Percentiles rank a stretch among this genome's conserved stretches.
These are phyloP conservation scores for Symphodus melops DNA, from an alignment of 2,113 vertebrate genomes.

Conservation along the genomic window DNA sequence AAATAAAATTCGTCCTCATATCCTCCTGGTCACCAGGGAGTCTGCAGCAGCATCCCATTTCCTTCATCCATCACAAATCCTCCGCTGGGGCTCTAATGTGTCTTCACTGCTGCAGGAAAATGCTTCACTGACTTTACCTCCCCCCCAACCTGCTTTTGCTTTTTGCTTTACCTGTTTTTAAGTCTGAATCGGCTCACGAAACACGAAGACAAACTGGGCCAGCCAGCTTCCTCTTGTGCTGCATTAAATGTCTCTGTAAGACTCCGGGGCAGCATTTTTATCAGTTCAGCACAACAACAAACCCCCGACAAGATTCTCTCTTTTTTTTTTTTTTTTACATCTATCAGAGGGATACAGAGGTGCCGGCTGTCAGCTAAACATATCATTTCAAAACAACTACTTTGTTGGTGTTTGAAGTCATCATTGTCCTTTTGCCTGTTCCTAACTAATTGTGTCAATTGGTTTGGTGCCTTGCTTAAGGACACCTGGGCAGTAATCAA, in stretches of 20 bases:
- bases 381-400: too few relatives aligned
- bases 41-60: constrained; percentile 37
- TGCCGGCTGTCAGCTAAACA: too few relatives aligned
- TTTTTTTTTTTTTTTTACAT: too few relatives aligned
- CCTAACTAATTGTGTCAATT: too few relatives aligned
- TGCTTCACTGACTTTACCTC: constrained; percentile 23
- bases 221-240: constrained; percentile 29
- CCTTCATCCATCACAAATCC: constrained; percentile 44
- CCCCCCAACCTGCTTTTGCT: not conserved
- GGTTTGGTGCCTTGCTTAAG: too few relatives aligned
- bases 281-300: too few relatives aligned
- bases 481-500: too few relatives aligned
- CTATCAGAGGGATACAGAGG: too few relatives aligned
- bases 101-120: constrained; percentile 10
- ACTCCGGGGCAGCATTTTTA: constrained; percentile 21
- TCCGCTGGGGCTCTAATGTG: constrained; percentile 36
- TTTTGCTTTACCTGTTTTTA: constrained; percentile 39
- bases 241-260: constrained; percentile 1
- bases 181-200: constrained; percentile 43
- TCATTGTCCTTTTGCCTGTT: too few relatives aligned
- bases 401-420: too few relatives aligned
- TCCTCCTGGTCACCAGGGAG: constrained; percentile 12
- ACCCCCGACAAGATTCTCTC: too few relatives aligned
- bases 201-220: constrained; percentile 37
- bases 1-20: not conserved